Evolutionary conservation across 2,888 invertebrate genomes (phyloP).

Genomic region (Drosophila fulvimacula): DNA sequence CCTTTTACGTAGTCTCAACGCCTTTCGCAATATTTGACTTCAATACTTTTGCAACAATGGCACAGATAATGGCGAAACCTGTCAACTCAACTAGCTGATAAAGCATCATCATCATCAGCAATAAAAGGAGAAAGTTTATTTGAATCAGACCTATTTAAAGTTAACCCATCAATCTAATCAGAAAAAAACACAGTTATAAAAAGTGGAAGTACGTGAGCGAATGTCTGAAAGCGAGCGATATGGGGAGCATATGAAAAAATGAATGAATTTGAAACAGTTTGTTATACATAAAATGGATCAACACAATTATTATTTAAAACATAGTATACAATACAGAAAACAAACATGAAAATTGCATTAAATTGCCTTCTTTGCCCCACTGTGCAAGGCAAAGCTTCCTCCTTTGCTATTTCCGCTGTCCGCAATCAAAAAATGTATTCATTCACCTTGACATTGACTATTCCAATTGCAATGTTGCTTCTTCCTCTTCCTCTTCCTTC

Average conservation of each 20-base stretch:
- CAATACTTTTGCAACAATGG: background rate
- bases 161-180: background rate
- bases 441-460: slow-evolving; percentile 31
- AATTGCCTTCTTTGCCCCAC: background rate
- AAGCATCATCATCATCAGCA: slow-evolving; percentile 1
- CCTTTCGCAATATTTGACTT: background rate
- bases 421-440: background rate
- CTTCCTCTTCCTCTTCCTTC: background rate
- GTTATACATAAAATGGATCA: too few species aligned
- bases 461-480: slow-evolving; percentile 5
- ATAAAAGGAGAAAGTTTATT: slow-evolving; percentile 1
- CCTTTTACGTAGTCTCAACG: background rate
- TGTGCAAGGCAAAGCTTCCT: slow-evolving; percentile 1
- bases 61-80: background rate
- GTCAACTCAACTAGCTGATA: background rate
- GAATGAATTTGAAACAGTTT: background rate
- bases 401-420: background rate
- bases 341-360: background rate
- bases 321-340: too few species aligned
- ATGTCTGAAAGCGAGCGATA: too few species aligned
- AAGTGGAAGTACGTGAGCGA: background rate
- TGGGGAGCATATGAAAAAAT: background rate
- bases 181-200: background rate
- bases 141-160: background rate
- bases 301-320: too few species aligned